Conservation (phyloP, 2,797 vertebrate species). For the Rhinoraja longicauda region DNA sequence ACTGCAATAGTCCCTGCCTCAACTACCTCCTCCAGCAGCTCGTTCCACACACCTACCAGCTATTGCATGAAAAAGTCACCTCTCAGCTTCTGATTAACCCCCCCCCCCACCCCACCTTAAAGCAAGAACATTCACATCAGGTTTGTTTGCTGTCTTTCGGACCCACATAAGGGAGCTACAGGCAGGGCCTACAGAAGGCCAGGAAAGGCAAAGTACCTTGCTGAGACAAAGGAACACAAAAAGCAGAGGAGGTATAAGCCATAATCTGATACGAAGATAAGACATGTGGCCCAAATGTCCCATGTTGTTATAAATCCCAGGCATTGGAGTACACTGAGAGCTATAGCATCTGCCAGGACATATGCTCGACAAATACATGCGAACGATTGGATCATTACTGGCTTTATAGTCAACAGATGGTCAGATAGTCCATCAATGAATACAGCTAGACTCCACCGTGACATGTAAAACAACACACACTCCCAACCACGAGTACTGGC, state of each 20-base stretch:
- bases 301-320: conserved; percentile 19
- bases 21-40: too few relatives aligned
- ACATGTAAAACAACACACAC: background rate
- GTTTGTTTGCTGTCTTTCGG: background rate
- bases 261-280: conserved; percentile 45
- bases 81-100: too few relatives aligned
- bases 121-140: background rate
- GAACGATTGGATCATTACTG: conserved; percentile 34
- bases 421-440: conserved; percentile 31
- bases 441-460: conserved; percentile 15
- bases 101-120: too few relatives aligned
- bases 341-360: conserved; percentile 49
- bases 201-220: too few relatives aligned
- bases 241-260: conserved; percentile 22
- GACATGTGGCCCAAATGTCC: conserved; percentile 38
- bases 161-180: too few relatives aligned
- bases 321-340: conserved; percentile 31
- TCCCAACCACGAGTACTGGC: conserved; percentile 10
- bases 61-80: too few relatives aligned
- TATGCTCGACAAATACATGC: conserved; percentile 42
- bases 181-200: background rate
- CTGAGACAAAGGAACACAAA: conserved; percentile 24
- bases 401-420: conserved; percentile 40
- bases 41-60: too few relatives aligned
- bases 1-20: too few relatives aligned